phyloP scores from a whole-genome alignment of 2,797 vertebrate genomes.

The Phalanger gymnotis region DNA sequence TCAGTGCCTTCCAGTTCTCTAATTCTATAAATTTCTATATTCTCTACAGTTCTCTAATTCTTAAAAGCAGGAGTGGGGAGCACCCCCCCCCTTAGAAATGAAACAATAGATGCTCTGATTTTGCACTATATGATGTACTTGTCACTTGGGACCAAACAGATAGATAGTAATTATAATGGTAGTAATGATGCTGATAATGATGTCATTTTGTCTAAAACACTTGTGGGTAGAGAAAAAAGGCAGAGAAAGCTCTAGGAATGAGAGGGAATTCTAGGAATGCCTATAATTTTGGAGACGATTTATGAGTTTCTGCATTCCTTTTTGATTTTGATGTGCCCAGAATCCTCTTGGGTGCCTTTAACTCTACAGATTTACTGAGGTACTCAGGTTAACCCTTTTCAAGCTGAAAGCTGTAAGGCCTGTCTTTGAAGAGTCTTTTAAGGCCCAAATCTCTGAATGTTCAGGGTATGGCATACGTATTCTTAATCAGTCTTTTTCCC shows the following conservation, averaged over 20 bases:
- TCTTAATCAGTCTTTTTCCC: slow-evolving; percentile 29
- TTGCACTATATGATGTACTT: neutral
- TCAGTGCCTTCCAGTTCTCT: neutral
- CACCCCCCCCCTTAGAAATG: neutral
- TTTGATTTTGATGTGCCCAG: slow-evolving; percentile 13
- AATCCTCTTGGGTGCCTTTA: neutral
- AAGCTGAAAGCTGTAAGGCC: neutral
- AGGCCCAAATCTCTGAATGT: neutral
- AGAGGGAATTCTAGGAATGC: neutral
- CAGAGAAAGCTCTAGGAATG: neutral
- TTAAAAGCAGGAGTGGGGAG: neutral
- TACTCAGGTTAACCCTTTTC: slow-evolving; percentile 29
- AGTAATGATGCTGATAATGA: neutral
- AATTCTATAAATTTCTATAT: too few species aligned
- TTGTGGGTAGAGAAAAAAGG: neutral
- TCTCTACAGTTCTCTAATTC: too few species aligned
- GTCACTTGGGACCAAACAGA: neutral
- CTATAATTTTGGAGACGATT: neutral
- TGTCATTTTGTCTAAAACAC: neutral
- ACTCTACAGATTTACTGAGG: slow-evolving; percentile 7
- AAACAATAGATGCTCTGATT: neutral
- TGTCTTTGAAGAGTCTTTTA: neutral
- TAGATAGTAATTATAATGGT: neutral
- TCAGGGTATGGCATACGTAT: neutral
- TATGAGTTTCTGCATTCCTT: neutral